These are phyloP conservation scores for Probosciger aterrimus DNA, from an alignment of 2,113 vertebrate genomes.

Conservation along the genomic window DNA sequence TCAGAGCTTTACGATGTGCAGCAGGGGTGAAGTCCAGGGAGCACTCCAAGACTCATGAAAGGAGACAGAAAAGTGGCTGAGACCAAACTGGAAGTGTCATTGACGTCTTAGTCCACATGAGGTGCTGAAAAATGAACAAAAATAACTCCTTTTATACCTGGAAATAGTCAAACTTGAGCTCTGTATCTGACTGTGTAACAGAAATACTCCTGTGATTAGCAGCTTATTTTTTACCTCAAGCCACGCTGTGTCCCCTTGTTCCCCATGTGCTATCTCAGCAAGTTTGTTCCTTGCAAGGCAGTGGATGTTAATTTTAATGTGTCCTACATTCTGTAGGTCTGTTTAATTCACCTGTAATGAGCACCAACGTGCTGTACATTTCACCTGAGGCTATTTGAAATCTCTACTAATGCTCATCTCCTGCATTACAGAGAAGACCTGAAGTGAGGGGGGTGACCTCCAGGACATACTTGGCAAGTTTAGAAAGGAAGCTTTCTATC, in stretches of 20 bases:
- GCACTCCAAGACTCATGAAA: background rate
- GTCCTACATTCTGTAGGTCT: background rate
- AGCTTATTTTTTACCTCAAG: background rate
- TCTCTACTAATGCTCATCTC: background rate
- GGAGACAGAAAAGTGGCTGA: background rate
- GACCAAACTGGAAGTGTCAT: background rate
- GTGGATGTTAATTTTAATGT: background rate
- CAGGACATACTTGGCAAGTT: background rate
- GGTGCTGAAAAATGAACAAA: background rate
- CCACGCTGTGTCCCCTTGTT: background rate
- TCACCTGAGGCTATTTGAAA: background rate
- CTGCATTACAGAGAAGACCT: background rate
- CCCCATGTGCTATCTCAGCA: background rate
- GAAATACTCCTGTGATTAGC: background rate
- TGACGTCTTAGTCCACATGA: background rate
- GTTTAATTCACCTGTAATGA: background rate
- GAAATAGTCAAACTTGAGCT: background rate
- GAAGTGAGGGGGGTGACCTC: background rate
- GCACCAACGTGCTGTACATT: fast-evolving
- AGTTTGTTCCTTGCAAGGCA: background rate
- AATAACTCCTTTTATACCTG: background rate
- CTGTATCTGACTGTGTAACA: background rate
- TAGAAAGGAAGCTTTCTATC: background rate
- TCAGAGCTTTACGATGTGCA: background rate
- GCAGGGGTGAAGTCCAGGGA: background rate